These are phyloP conservation scores for Heterocephalus glaber DNA, from an alignment of 2,113 vertebrate genomes.

Conservation along the genomic window DNA sequence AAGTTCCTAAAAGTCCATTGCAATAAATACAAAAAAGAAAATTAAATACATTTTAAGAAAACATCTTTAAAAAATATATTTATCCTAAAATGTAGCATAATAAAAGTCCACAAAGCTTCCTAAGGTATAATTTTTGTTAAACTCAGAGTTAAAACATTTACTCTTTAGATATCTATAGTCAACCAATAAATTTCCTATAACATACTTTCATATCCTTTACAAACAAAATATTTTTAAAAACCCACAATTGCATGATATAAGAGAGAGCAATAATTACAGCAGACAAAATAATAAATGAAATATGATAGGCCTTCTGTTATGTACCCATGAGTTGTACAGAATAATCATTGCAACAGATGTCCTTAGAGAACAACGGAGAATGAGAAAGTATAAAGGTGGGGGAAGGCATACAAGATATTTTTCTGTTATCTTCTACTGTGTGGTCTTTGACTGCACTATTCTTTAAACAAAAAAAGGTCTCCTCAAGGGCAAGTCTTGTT, in stretches of 20 bases:
- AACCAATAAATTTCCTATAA: conserved; percentile 66
- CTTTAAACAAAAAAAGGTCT: conserved; percentile 77
- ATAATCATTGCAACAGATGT: conserved; percentile 64
- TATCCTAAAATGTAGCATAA: conserved; percentile 45
- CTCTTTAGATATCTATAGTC: conserved; percentile 37
- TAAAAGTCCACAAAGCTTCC: conserved; percentile 31
- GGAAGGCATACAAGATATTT: conserved; percentile 62
- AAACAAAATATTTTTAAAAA: conserved; percentile 69
- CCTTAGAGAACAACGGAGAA: conserved; percentile 71
- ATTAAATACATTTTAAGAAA: conserved; percentile 31
- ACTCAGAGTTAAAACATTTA: conserved; percentile 61
- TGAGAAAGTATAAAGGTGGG: conserved; percentile 24
- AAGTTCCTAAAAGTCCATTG: neutral
- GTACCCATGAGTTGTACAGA: conserved; percentile 61
- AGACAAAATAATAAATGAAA: conserved; percentile 78
- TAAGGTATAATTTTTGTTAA: conserved; percentile 62
- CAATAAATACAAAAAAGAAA: conserved; percentile 48
- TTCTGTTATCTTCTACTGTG: conserved; percentile 75
- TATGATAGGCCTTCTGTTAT: conserved; percentile 64
- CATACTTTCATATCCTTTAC: conserved; percentile 67
- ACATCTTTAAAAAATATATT: conserved; percentile 31
- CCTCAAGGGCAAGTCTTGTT: conserved; percentile 65
- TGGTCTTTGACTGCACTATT: conserved; percentile 63
- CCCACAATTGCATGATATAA: conserved; percentile 53
- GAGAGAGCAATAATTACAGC: conserved; percentile 70